Percentiles rank a stretch among this genome's conserved stretches.
Evolutionary conservation across 2,888 invertebrate genomes (phyloP).

Genomic region (Meiosimyza decipiens): DNA sequence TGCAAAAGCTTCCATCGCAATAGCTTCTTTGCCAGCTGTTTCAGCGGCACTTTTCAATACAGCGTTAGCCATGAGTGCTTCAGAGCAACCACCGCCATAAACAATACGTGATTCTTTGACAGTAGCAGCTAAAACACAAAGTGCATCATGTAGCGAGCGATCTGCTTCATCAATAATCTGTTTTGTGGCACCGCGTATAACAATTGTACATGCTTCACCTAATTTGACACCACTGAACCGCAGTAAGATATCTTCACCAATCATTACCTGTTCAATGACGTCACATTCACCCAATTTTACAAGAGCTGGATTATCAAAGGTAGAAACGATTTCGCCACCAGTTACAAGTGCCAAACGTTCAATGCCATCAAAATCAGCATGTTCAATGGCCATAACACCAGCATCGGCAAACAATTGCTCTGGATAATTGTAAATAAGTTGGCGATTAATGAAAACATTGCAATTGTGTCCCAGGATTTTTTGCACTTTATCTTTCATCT

Average conservation of each 20-base stretch:
- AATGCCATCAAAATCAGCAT: constrained; percentile 99
- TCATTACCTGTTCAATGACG: constrained; percentile 93
- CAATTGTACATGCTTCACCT: constrained; percentile 97
- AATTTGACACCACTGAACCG: constrained; percentile 94
- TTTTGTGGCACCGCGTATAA: constrained; percentile 97
- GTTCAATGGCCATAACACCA: constrained; percentile 98
- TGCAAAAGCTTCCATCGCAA: constrained; percentile 96
- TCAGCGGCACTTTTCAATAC: constrained; percentile 84
- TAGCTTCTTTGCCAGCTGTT: constrained; percentile 96
- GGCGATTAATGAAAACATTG: constrained; percentile 98
- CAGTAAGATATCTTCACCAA: constrained; percentile 95
- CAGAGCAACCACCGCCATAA: constrained; percentile 93
- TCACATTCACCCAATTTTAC: constrained; percentile 95
- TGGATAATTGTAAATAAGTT: constrained; percentile 99
- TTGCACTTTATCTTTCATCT: constrained; percentile 99
- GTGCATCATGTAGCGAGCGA: constrained; percentile 96
- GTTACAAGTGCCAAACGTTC: constrained; percentile 97
- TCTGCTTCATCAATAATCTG: constrained; percentile 99
- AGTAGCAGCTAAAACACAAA: constrained; percentile 96
- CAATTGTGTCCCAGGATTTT: constrained; percentile 94
- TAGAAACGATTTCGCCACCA: constrained; percentile 98
- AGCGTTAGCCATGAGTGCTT: constrained; percentile 97
- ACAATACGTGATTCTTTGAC: constrained; percentile 93
- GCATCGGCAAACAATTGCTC: constrained; percentile 99
- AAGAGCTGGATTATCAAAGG: constrained; percentile 92